A percentile compares a stretch with the other conserved stretches of the same genome.
These are phyloP conservation scores for Lysiphlebus fabarum DNA, from an alignment of 1,140 invertebrate species.

Conservation along the genomic window DNA sequence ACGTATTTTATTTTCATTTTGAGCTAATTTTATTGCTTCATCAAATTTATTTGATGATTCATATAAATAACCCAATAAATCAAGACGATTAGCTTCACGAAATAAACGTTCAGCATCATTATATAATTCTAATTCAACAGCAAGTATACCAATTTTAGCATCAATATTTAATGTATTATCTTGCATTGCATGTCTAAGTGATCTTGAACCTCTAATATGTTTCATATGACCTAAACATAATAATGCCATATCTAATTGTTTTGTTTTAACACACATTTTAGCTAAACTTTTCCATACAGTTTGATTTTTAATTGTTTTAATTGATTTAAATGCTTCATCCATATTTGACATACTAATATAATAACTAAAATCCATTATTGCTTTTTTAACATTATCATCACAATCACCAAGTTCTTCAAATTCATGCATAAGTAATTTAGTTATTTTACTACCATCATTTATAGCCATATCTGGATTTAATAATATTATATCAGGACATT, in stretches of 20 bases:
- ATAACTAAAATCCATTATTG: conserved; percentile 92
- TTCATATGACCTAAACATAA: conserved; percentile 95
- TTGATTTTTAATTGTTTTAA: conserved; percentile 80
- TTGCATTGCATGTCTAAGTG: conserved; percentile 73
- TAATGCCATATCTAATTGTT: conserved; percentile 88
- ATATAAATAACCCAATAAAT: conserved; percentile 82
- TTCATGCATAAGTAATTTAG: conserved; percentile 76
- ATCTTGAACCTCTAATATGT: conserved; percentile 82
- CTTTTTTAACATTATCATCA: conserved; percentile 71
- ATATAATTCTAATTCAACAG: conserved; percentile 85
- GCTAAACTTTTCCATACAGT: conserved; percentile 95
- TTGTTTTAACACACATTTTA: conserved; percentile 91
- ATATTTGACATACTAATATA: conserved; percentile 87
- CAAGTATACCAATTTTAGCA: conserved; percentile 82
- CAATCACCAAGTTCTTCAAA: conserved; percentile 83
- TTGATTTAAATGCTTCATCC: conserved; percentile 95
- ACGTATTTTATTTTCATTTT: conserved; percentile 79
- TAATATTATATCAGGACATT: conserved; percentile 67
- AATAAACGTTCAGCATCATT: conserved; percentile 89
- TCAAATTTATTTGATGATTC: conserved; percentile 72
- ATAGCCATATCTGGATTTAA: conserved; percentile 51
- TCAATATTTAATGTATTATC: conserved; percentile 71
- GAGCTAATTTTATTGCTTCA: conserved; percentile 73
- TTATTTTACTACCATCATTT: conserved; percentile 52
- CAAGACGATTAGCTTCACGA: conserved; percentile 73